Percentiles rank a stretch among this genome's conserved stretches.
Evolutionary conservation across 92 coral and sea anemone species (phyloP).

Genomic region (Plumapathes pennacea): DNA sequence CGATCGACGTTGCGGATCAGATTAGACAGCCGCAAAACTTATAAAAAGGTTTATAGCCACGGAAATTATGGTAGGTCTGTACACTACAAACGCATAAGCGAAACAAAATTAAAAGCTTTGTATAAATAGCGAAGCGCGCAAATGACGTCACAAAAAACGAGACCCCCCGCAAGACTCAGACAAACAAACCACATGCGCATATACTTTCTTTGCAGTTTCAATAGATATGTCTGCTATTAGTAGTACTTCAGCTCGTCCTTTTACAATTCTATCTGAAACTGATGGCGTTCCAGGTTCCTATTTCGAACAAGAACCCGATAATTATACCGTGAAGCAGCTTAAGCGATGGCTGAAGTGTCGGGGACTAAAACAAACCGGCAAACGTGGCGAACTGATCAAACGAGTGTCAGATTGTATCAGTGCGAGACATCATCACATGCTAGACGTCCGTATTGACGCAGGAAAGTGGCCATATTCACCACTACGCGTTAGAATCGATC

Average conservation of each 20-base stretch:
- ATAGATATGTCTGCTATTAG: neutral
- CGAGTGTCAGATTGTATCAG: conserved; percentile 40
- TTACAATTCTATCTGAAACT: conserved; percentile 25
- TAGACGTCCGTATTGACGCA: conserved; percentile 30
- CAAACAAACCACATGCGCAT: conserved; percentile 29
- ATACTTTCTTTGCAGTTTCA: neutral
- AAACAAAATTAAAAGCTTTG: no score
- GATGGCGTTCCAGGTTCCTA: conserved; percentile 52
- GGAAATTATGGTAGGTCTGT: no score
- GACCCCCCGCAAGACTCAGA: conserved; percentile 24
- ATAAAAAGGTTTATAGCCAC: no score
- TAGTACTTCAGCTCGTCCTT: conserved; percentile 21
- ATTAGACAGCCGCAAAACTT: no score
- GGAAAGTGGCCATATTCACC: conserved; percentile 38
- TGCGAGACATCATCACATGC: conserved; percentile 21
- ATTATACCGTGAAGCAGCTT: conserved; percentile 46
- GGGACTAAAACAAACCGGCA: conserved; percentile 50
- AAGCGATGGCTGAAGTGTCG: conserved; percentile 61
- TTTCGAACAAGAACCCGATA: conserved; percentile 45
- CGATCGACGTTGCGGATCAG: no score
- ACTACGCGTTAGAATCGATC: conserved; percentile 7
- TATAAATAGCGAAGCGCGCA: conserved; percentile 41
- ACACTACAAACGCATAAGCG: no score
- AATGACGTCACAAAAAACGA: conserved; percentile 36
- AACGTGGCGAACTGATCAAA: conserved; percentile 31